Base-by-base conservation (phyloP, 2,113 vertebrate genomes). In the Pterocles gutturalis region DNA sequence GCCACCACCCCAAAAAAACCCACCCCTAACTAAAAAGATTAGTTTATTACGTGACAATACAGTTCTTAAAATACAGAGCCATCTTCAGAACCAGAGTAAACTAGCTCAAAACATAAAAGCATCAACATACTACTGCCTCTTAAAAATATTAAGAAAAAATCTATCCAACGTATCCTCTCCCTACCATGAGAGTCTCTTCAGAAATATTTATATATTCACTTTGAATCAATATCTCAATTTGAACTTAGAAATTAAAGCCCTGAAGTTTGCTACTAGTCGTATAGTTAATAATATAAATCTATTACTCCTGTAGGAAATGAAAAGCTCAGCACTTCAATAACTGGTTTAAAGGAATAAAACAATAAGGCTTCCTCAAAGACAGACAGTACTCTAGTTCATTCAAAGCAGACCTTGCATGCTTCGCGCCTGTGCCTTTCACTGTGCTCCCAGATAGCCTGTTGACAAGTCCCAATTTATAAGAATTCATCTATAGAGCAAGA, bases 211-310 rank as follows among this genome's bases (percentile, higher is more conserved):
- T 90, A 58, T 90, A 95, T 83, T 97, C 89, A 93, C 85, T 96
- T 94, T 91, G 66, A 97, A 88, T 95, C 72, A 86, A 71, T 90
- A 96, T 51, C n/a, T 71, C 16, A 9, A 89, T 90, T 93, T 92
- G 81, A 96, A 96, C 49, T 89, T 80, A 10, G 21, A 97, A 97
- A 97, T 95, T 89, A 94, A 95, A 94, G 38, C 45, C 65, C 67
- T 88, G 45, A 96, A 95, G 86, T 92, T 70, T 93, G 69, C 90
- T 97, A 54, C 43, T 76, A 97, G 75, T 45, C 4, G 6, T 76
- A 41, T 73, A 94, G 76, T 90, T 98, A 97, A 97, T 91, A 92
- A 84, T 45, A 93, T 46, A 96, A 96, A 97, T 78, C 86, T 90
- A 54, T 93, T 96, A 88, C 9, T 96, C 72, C 55, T 84, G 46